These are phyloP conservation scores for Triplophysa yarkandensis DNA, from an alignment of 2,797 vertebrate genomes.

Conservation along the genomic window DNA sequence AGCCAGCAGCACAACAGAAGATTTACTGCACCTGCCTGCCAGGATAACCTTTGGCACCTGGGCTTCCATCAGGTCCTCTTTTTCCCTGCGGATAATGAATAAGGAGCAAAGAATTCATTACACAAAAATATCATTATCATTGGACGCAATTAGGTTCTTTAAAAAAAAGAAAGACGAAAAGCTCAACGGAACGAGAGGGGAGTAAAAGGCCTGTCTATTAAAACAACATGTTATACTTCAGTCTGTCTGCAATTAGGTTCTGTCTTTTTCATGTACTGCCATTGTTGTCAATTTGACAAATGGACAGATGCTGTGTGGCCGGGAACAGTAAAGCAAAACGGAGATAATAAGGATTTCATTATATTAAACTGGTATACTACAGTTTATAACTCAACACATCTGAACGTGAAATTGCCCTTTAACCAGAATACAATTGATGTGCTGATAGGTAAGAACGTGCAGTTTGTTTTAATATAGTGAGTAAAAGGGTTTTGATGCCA, in stretches of 20 bases:
- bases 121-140: slow-evolving; percentile 20
- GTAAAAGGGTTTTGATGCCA: neutral
- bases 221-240: slow-evolving; percentile 44
- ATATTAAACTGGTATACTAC: neutral
- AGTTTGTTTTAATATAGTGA: neutral
- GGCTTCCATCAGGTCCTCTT: slow-evolving; percentile 86
- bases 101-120: slow-evolving; percentile 45
- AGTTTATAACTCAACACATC: neutral
- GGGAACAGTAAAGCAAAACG: neutral
- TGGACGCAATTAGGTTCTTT: slow-evolving; percentile 1
- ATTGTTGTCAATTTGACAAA: slow-evolving; percentile 27
- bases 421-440: neutral
- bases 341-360: neutral
- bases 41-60: slow-evolving; percentile 99
- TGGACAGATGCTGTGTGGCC: neutral
- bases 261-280: slow-evolving; percentile 43
- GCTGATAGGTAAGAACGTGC: neutral
- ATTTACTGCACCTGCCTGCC: slow-evolving; percentile 99
- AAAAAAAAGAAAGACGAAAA: slow-evolving; percentile 6
- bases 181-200: neutral
- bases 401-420: neutral
- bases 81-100: slow-evolving; percentile 78
- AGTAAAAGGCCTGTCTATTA: slow-evolving; percentile 30
- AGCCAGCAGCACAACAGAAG: slow-evolving; percentile 80
- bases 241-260: slow-evolving; percentile 56